Base-by-base conservation (phyloP, 1,140 invertebrate genomes). In the Hypothenemus hampei region DNA sequence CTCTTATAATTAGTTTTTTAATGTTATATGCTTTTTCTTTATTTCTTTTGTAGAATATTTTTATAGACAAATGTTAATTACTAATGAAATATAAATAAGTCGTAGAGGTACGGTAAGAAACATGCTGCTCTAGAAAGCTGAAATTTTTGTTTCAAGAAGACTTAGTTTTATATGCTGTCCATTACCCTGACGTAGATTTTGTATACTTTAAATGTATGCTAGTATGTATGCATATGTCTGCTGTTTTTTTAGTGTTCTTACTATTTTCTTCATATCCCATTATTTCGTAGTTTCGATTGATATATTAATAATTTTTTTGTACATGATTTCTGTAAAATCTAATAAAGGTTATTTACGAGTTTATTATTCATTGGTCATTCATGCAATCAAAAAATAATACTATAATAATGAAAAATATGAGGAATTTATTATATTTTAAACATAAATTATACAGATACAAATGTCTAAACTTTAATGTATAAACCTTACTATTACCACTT, bases 261-360 rank as follows among this genome's bases (percentile, higher is more conserved):
- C 1, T 1, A 10, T 10, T 20, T 20, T 7, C 16, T 19, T 21
- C 22, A 7, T 15, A 11, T 43, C 7, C 6, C 22, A 20, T 21
- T 43, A 20, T 11, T 39, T 39, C 7, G 16, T 13, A 39, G 16
- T n/a, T 39, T 3, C 16, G 7, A 43, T 43, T 10, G 6, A 21
- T 43, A 11, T 22, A 21, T 43, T 8, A 21, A 21, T 47, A 35
- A 35, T 20, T 47, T 47, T 47, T 47, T 47, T 47, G 45, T 47
- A 47, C 45, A 47, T 47, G 45, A 33, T 47, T 21, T 20, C 21
- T 35, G 19, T 47, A 47, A 33, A 19, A 33, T 29, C 4, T 21
- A 47, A 47, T 47, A 47, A 47, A 47, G 29, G 35, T 47, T 47
- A 47, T 47, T 47, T n/a, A n/a, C n/a, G n/a, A n/a, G n/a, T n/a